Evolutionary conservation across 2,113 vertebrate species (phyloP).

Genomic region (Petrocephalus zakoni): DNA sequence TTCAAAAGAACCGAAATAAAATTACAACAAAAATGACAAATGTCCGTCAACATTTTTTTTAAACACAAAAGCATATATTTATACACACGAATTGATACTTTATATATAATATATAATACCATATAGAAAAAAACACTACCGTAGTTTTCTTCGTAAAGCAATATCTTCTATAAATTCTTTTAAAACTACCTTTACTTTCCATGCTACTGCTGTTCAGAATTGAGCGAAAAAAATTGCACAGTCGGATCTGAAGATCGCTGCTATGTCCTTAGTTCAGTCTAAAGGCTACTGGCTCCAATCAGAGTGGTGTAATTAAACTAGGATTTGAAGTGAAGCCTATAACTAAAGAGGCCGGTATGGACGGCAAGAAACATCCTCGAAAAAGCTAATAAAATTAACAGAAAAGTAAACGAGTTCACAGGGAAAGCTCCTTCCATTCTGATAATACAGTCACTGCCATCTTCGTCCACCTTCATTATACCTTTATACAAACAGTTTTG

Average conservation of each 20-base stretch:
- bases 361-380: not conserved
- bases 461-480: not conserved
- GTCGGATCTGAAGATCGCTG: not conserved
- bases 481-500: conserved; percentile 24
- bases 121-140: conserved; percentile 28
- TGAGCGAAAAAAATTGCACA: not conserved
- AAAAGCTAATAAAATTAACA: not conserved
- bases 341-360: not conserved
- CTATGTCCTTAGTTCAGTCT: not conserved
- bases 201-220: conserved; percentile 22
- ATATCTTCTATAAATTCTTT: conserved; percentile 28
- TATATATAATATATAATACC: conserved; percentile 33
- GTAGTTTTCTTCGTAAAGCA: conserved; percentile 26
- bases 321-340: not conserved
- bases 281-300: not conserved
- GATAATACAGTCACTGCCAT: not conserved
- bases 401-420: not conserved
- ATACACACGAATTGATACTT: conserved; percentile 45
- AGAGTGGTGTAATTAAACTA: not conserved
- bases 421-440: not conserved
- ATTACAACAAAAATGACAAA: conserved; percentile 34
- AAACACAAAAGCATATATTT: conserved; percentile 43
- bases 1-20: conserved; percentile 40
- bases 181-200: conserved; percentile 10
- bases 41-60: conserved; percentile 34